Evolutionary conservation across 2,113 vertebrate genomes (phyloP), one percentile per base, ranked within the genome.

Genomic region (Thalassoma bifasciatum): DNA sequence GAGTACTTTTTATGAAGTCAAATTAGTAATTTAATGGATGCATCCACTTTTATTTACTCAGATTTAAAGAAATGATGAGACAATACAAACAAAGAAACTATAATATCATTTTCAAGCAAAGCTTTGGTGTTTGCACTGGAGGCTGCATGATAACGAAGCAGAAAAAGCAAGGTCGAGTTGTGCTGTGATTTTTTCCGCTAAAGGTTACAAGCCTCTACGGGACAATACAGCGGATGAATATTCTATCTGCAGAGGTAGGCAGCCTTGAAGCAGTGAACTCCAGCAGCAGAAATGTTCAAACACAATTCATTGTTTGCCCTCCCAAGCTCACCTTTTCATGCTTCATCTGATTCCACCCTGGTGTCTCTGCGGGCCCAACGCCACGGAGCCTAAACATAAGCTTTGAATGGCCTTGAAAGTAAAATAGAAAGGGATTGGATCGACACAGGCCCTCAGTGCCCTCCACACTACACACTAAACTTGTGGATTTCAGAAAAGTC

Each of bases 291-390:
- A 64, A 87, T 86, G 82, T 87, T 90, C 86, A 87, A 88, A 86
- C 81, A 86, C 83, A 72, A 77, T 75, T 85, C 75, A 66, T 36
- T 87, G 83, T 88, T 89, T 86, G 81, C 86, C 77, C 81, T 89
- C 79, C 51, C 7, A 23, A 66, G 83, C 87, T 79, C 84, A 86
- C 72, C 76, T 86, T 78, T 91, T 87, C 72, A 68, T 85, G 74
- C 72, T 86, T 75, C 77, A 79, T 86, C 66, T 70, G 82, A 79
- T 73, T 86, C 72, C 65, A 61, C 34, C 38, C 57, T 53, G 30
- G 61, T 22, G 64, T 86, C 78, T 85, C 83, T 46, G 57, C 60
- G 71, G 67, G 67, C 66, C 66, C 46, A 40, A 54, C 34, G 65
- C 72, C 64, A 85, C 61, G 73, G 38, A 79, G 72, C 52, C 57